These are phyloP conservation scores for Conomelus anceps DNA, from an alignment of 2,888 invertebrate species.

Conservation along the genomic window DNA sequence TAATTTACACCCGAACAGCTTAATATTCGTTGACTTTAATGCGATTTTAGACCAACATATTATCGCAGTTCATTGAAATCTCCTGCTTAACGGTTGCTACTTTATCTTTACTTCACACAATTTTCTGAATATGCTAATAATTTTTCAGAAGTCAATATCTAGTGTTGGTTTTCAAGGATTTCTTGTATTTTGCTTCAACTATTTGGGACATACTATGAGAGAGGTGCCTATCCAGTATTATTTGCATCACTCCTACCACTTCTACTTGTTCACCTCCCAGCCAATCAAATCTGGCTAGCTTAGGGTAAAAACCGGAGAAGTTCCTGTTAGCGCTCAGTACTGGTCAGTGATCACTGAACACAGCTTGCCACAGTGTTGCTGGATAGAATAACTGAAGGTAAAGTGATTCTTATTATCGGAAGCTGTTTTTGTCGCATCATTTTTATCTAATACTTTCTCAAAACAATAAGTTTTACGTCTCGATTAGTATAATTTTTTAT, in stretches of 20 bases:
- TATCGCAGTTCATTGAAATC: too few relatives aligned
- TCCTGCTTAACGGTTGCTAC: too few relatives aligned
- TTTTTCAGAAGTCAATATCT: not conserved
- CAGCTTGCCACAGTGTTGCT: not conserved
- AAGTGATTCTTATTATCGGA: not conserved
- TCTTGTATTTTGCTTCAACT: not conserved
- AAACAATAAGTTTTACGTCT: not conserved
- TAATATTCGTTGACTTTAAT: not conserved
- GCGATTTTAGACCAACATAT: not conserved
- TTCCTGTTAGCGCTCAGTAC: not conserved
- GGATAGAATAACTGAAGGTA: not conserved
- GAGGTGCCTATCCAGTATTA: not conserved
- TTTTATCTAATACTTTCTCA: not conserved
- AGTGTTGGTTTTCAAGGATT: not conserved
- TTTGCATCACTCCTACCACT: not conserved
- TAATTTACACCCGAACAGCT: not conserved
- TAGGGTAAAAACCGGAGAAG: not conserved
- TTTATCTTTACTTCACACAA: not conserved
- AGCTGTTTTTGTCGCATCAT: not conserved
- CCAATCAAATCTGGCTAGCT: not conserved
- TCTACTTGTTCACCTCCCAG: not conserved
- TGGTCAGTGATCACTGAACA: not conserved
- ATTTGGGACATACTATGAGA: not conserved
- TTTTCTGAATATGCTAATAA: not conserved
- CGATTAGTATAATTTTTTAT: not conserved